Base-by-base conservation (phyloP, 2,888 invertebrate species). In the Drosophila anceps region DNA sequence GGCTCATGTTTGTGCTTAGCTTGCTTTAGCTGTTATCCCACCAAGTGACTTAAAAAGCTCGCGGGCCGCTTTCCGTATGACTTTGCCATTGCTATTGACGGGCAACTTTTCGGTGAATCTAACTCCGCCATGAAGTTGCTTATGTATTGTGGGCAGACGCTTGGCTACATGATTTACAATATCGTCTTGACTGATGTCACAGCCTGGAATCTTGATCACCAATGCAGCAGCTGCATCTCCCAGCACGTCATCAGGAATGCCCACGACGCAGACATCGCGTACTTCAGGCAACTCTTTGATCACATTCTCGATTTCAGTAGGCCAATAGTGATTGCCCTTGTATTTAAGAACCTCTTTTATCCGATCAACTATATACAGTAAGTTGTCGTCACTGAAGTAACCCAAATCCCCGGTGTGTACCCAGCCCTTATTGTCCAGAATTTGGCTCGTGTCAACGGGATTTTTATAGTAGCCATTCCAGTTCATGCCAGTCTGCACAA, bases 371-470 rank as follows among this genome's bases (percentile, higher is more conserved):
- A 91, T 65, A 67, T 79, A 84, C 10, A 92, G 59, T 60, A 58
- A 73, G 13, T 90, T 85, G 1, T 90, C 76, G 4, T 90, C 79
- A 63, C 92, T 90, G 66, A 92, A 89, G 61, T 88, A 88, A 4
- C 92, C 93, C 60, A 92, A 50, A 67, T 93, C 93, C 0, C 93
- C 92, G 0, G 91, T 87, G 15, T 86, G 87, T 5, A 91, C 67
- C 91, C 91, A 93, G 27, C 91, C 90, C 4, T 91, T 69, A 2
- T 54, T 54, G 55, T 91, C 91, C 24, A 79, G 73, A 5, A 82
- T 71, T 20, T 65, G 48, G 10, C 69, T 66, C 6, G 91, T 91
- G n/a, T 80, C 88, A 24, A 48, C 68, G 1, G 78, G 70, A 65
- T 92, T 88, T 6, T 78, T 71, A 55, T 87, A 91, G 58, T 93